Conservation (phyloP, 2,113 vertebrate genomes). For the Anhinga rufa region DNA sequence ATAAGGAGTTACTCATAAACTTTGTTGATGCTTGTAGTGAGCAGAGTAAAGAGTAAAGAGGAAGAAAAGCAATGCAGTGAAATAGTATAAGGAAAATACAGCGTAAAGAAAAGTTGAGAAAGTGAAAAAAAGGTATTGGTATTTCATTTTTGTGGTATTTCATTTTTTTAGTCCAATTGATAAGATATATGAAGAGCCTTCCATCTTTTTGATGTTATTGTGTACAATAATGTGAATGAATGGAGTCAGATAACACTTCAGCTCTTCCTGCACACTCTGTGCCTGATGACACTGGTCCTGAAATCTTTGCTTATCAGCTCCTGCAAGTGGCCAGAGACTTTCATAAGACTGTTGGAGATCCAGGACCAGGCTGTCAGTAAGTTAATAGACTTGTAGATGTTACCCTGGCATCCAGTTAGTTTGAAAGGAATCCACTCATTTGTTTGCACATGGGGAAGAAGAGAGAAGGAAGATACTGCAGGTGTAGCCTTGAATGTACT, state of each 20-base stretch:
- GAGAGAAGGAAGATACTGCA: not conserved
- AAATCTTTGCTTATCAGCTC: not conserved
- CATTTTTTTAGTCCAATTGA: not conserved
- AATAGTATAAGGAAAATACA: not conserved
- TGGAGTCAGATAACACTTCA: not conserved
- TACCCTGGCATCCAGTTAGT: not conserved
- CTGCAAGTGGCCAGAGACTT: rapidly evolving
- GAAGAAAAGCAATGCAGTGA: not conserved
- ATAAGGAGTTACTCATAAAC: not conserved
- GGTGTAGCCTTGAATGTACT: not conserved
- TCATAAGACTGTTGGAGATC: not conserved
- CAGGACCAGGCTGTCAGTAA: not conserved
- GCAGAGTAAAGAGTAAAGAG: not conserved
- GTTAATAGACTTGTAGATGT: not conserved
- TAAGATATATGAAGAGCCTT: not conserved
- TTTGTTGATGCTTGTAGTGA: not conserved
- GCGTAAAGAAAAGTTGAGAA: not conserved
- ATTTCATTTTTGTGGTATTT: not conserved
- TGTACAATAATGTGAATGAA: not conserved
- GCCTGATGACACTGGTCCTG: not conserved
- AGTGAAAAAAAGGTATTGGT: not conserved
- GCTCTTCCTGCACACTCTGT: not conserved
- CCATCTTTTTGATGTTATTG: not conserved
- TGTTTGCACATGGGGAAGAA: not conserved
- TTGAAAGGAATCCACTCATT: not conserved